Evolutionary conservation across 2,888 invertebrate species (phyloP).

Genomic region (Microctonus aethiopoides): DNA sequence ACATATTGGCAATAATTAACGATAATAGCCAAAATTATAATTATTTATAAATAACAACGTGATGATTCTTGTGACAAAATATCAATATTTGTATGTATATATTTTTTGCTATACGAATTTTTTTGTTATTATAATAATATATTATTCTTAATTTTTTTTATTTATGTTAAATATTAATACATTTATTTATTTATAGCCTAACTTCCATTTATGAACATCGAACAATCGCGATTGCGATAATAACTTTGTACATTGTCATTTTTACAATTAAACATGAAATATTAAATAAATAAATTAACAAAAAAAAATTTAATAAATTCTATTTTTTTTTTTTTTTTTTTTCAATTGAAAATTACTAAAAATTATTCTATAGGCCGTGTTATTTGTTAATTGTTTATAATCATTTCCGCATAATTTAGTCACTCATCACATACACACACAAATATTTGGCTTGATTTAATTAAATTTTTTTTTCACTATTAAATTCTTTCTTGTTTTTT

Average conservation of each 20-base stretch:
- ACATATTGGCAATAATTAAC: not conserved
- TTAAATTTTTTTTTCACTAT: too few relatives aligned
- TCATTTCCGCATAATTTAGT: not conserved
- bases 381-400: not conserved
- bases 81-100: conserved; percentile 47
- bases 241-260: not conserved
- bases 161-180: not conserved
- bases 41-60: conserved; percentile 42
- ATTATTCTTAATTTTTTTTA: conserved; percentile 36
- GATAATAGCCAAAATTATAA: conserved; percentile 33
- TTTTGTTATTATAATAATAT: conserved; percentile 28
- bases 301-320: too few relatives aligned
- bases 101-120: conserved; percentile 13
- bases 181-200: not conserved
- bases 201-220: not conserved
- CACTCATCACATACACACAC: conserved; percentile 31
- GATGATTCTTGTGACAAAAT: conserved; percentile 56
- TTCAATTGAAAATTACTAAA: not conserved
- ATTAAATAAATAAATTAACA: not conserved
- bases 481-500: not conserved
- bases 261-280: not conserved
- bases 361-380: conserved; percentile 3
- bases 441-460: too few relatives aligned
- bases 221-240: not conserved
- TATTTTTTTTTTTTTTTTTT: too few relatives aligned